These are phyloP conservation scores for Nephrotoma flavescens DNA, from an alignment of 2,888 invertebrate genomes.

Conservation along the genomic window DNA sequence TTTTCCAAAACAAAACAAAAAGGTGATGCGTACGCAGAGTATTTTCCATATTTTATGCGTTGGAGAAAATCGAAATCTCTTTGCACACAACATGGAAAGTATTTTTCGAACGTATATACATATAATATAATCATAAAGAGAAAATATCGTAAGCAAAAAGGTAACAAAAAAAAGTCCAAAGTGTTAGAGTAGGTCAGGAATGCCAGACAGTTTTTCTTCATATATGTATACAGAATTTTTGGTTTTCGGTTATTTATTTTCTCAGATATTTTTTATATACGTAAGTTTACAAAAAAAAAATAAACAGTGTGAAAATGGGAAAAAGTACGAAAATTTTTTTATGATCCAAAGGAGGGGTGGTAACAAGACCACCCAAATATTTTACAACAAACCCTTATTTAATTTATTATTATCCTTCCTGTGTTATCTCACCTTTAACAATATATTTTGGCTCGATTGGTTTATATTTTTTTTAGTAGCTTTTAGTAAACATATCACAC, in stretches of 20 bases:
- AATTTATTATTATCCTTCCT: neutral
- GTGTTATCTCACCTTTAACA: neutral
- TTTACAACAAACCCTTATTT: neutral
- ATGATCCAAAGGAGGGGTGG: neutral
- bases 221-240: neutral
- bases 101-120: neutral
- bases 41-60: neutral
- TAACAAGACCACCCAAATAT: neutral
- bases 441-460: neutral
- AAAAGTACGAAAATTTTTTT: neutral
- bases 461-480: neutral
- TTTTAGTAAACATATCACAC: neutral
- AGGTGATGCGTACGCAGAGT: neutral
- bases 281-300: neutral
- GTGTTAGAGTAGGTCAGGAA: constrained; percentile 14
- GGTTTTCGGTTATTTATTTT: neutral
- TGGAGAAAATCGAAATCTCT: neutral
- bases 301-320: neutral
- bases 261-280: neutral
- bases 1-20: neutral
- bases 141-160: neutral
- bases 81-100: neutral
- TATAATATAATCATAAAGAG: neutral
- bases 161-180: neutral
- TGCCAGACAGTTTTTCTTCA: constrained; percentile 9